Percentiles rank a stretch among this genome's conserved stretches.
phyloP scores from a whole-genome alignment of 2,888 invertebrate genomes.

The Stenoptilia bipunctidactyla region DNA sequence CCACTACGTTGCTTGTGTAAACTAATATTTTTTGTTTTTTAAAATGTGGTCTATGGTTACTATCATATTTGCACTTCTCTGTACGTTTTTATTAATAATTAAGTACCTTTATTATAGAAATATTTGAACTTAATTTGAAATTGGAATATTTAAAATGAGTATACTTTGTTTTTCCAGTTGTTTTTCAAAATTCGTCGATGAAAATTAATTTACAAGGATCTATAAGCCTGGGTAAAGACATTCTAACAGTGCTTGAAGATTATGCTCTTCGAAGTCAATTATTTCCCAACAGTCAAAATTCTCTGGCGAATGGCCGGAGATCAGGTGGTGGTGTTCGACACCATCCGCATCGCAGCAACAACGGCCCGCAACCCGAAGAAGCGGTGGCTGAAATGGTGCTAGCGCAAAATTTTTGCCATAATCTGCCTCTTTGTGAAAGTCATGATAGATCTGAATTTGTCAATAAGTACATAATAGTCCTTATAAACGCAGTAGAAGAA shows the following conservation, averaged over 20 bases:
- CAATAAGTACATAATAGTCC: slow-evolving; percentile 31
- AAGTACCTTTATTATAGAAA: no score
- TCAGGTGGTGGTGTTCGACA: not conserved
- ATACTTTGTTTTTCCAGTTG: slow-evolving; percentile 21
- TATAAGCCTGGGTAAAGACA: slow-evolving; percentile 39
- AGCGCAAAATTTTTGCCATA: slow-evolving; percentile 28
- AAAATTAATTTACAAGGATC: slow-evolving; percentile 46
- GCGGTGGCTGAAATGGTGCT: slow-evolving; percentile 15
- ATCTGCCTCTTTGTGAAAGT: slow-evolving; percentile 27
- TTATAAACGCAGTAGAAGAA: slow-evolving; percentile 27
- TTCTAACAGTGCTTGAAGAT: slow-evolving; percentile 28
- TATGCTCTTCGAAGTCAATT: slow-evolving; percentile 18
- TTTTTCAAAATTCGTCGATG: slow-evolving; percentile 20
- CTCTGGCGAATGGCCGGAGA: no score
- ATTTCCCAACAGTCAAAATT: no score
- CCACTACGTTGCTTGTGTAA: no score
- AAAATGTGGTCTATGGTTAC: no score
- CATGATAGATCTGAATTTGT: slow-evolving; percentile 20
- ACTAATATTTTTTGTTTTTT: no score
- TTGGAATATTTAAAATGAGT: not conserved
- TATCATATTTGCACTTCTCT: no score
- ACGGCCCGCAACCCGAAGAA: not conserved
- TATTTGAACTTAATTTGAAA: no score
- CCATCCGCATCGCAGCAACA: not conserved
- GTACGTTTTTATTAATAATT: no score